A percentile compares a stretch with the other conserved stretches of the same genome.
Evolutionary conservation across 1,140 invertebrate species (phyloP).

Genomic region (Aradophagus sp.): DNA sequence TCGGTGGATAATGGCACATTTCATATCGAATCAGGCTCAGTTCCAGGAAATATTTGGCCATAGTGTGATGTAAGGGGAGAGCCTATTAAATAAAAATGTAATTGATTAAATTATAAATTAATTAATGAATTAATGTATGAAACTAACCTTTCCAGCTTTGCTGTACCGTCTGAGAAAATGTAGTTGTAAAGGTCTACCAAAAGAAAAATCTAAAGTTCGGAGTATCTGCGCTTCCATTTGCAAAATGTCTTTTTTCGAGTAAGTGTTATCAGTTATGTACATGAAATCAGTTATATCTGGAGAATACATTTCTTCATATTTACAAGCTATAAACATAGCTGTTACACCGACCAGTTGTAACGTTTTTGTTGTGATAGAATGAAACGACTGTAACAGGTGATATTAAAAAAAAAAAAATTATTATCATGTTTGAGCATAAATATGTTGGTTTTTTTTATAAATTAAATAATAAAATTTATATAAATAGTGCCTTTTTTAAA

Average conservation of each 20-base stretch:
- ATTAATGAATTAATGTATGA: conserved; percentile 2
- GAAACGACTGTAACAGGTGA: conserved; percentile 69
- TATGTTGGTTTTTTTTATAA: too few relatives aligned
- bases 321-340: conserved; percentile 92
- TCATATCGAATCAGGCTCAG: conserved; percentile 88
- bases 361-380: conserved; percentile 79
- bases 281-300: conserved; percentile 93
- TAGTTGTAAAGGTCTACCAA: conserved; percentile 89
- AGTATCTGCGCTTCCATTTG: conserved; percentile 90
- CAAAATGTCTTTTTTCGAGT: conserved; percentile 85
- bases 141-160: conserved; percentile 81
- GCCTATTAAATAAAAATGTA: conserved; percentile 58
- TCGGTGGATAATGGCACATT: conserved; percentile 87
- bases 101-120: conserved; percentile 5
- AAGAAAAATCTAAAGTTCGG: conserved; percentile 83
- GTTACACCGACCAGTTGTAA: conserved; percentile 94
- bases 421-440: too few relatives aligned
- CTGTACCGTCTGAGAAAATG: conserved; percentile 91
- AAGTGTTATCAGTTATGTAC: conserved; percentile 93
- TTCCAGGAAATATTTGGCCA: conserved; percentile 96
- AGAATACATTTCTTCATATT: conserved; percentile 96
- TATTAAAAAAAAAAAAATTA: too few relatives aligned
- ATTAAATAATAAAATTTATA: too few relatives aligned
- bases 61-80: conserved; percentile 83
- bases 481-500: too few relatives aligned